These are phyloP conservation scores for Drymodes brunneopygia DNA, from an alignment of 2,113 vertebrate species.

Conservation along the genomic window DNA sequence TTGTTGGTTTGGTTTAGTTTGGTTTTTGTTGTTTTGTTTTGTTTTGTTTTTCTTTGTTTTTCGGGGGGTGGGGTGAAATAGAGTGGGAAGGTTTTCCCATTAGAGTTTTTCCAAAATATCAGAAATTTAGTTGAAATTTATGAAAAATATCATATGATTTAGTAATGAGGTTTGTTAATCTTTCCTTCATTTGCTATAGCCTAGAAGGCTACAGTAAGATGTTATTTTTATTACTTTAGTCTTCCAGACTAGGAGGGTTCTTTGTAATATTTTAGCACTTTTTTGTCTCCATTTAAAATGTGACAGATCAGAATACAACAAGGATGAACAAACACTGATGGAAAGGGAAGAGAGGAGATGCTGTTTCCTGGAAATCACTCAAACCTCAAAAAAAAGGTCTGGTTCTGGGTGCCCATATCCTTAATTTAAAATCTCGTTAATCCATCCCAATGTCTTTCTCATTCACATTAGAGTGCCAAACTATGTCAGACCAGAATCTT, in stretches of 20 bases:
- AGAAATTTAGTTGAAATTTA: neutral
- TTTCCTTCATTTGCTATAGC: neutral
- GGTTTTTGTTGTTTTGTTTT: neutral
- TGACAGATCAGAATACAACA: neutral
- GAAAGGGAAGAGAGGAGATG: neutral
- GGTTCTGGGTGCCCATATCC: neutral
- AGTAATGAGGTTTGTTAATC: neutral
- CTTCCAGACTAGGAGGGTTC: neutral
- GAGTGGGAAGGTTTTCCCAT: neutral
- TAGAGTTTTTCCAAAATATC: accelerated
- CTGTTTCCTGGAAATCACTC: neutral
- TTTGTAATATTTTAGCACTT: neutral
- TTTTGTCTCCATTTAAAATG: neutral
- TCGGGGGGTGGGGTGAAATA: too few relatives aligned
- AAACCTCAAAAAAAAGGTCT: neutral
- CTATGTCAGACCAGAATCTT: neutral
- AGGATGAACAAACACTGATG: neutral
- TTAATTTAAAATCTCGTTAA: conserved; percentile 19
- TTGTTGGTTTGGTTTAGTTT: too few relatives aligned
- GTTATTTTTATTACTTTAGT: neutral
- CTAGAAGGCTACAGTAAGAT: neutral
- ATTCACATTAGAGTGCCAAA: neutral
- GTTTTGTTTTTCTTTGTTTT: neutral
- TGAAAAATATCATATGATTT: neutral
- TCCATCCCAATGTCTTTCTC: neutral